Evolutionary conservation across 1,140 invertebrate species (phyloP), one percentile per base, ranked within the genome.

Genomic region (Drosophila arawakana): DNA sequence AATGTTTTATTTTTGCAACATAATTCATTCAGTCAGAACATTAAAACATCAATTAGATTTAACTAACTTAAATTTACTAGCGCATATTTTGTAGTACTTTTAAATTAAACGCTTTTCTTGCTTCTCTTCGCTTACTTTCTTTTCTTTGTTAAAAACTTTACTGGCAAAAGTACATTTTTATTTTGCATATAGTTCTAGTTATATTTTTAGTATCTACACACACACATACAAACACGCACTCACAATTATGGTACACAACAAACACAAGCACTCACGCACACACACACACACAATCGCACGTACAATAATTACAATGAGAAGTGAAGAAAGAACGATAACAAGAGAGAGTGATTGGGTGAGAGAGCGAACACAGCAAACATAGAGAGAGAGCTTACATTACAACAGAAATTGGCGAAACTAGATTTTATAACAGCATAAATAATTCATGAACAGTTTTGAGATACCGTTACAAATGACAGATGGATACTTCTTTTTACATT

Each of bases 21-120:
- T 84, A 83, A 79, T 83, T 84, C 67, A 81, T 84, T 86, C 82
- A 86, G 82, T 86, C 82, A 83, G 73, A 88, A 88, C 80, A 86
- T 79, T 78, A 55, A 86, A 86, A 84, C 81, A 84, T 84, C 75
- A 81, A 85, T 85, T 85, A 85, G 80, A 88, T 73, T 88, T 85
- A 85, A 50, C 82, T 85, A 85, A 41, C 75, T 88, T 85, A 88
- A 6, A 69, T 58, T 77, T 57, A 74, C 49, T 55, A 68, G 49
- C 49, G 37, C 15, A 41, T 57, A 41, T 25, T 57, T 41, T 18
- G 13, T 57, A 15, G 25, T 35, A 35, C 34, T 54, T 54, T 2
- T 34, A 35, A 25, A 34, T 82, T 71, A 13, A 74, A 47, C 50
- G 79, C 35, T 69, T 60, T 68, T 44, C 55, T 50, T 41, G 46